Evolutionary conservation across 2,888 invertebrate species (phyloP), one percentile per base, ranked within the genome.

Genomic region (Watsonalla binaria): DNA sequence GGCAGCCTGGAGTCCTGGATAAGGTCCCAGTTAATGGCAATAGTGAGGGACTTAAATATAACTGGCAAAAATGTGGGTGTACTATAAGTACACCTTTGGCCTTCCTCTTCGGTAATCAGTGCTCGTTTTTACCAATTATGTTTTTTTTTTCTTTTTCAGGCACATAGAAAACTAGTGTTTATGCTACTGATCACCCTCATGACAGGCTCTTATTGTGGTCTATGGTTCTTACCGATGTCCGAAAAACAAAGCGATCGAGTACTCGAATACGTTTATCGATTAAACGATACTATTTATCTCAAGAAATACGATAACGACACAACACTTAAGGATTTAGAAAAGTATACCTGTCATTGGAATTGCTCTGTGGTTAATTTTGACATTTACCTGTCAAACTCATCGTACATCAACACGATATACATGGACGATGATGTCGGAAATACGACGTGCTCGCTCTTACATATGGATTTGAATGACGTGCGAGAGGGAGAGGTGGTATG

Each of bases 131-230:
- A n/a, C n/a, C n/a, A 37, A 48, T 39, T n/a, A 34, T 47, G 51
- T 42, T 45, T 13, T 50, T 48, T 45, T 49, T 57, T 58, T 54
- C 58, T 34, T 53, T 84, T 85, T 35, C 82, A 92, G 89, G 78
- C 83, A 6, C 91, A 91, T 67, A 92, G 96, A 61, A 96, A 96
- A 78, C 70, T 92, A 0, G 94, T 96, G 52, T 96, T 96, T 71
- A 92, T 96, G 78, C 63, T 89, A 0, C 80, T 96, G 0, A 93
- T 96, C 48, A 62, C 91, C 0, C 61, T 90, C 0, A 95, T 95
- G 92, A 93, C 94, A 0, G 70, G 93, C 0, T 93, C 94, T 0
- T 96, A 93, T 72, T 92, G 93, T n/a, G 85, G 93, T 14, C 92
- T 96, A 58, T 94, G 94, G 80, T 94, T 96, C 65, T 82, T 96